A percentile compares a stretch with the other conserved stretches of the same genome.
phyloP scores from a whole-genome alignment of 2,797 vertebrate species.

The Masticophis lateralis region DNA sequence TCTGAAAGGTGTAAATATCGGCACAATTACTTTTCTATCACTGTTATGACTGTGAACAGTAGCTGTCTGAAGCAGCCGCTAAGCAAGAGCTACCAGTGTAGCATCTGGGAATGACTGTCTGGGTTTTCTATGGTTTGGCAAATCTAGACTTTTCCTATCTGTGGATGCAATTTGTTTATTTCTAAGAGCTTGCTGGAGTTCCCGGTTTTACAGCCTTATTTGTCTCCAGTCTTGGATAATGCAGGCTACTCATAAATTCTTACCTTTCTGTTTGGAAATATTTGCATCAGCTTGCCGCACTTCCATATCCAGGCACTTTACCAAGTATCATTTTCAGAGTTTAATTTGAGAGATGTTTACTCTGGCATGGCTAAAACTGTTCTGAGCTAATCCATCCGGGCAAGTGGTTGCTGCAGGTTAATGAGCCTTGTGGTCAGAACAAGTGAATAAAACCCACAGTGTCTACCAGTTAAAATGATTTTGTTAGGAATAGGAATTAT shows the following conservation, averaged over 20 bases:
- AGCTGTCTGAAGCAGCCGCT: not conserved
- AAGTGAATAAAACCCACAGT: not conserved
- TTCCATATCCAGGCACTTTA: not conserved
- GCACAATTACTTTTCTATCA: not conserved
- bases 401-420: not conserved
- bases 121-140: not conserved
- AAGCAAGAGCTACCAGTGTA: not conserved
- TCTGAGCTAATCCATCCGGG: not conserved
- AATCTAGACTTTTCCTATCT: not conserved
- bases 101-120: not conserved
- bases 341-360: not conserved
- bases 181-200: not conserved
- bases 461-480: not conserved
- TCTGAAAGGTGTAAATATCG: not conserved
- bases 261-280: not conserved
- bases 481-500: not conserved
- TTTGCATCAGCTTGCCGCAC: not conserved
- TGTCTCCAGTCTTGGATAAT: not conserved
- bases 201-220: not conserved
- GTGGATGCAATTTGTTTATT: not conserved
- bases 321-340: not conserved
- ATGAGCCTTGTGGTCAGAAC: not conserved
- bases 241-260: not conserved
- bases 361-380: not conserved
- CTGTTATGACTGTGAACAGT: not conserved